These are phyloP conservation scores for Noctua fimbriata DNA, from an alignment of 2,888 invertebrate genomes.

Conservation along the genomic window DNA sequence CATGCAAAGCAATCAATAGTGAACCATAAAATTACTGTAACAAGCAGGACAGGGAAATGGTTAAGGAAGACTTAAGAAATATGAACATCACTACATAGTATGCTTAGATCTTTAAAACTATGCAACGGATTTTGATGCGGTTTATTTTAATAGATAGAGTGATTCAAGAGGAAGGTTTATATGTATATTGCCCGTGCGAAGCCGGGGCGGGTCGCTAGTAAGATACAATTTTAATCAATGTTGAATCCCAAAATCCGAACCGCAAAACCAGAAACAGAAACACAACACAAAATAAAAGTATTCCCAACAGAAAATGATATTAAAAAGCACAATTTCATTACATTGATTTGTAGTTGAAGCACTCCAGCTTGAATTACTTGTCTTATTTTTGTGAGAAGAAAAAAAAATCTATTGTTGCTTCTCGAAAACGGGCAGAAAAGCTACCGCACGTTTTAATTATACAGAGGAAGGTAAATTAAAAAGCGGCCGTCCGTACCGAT, in stretches of 20 bases:
- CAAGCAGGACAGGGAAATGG: background rate
- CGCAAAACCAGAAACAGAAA: background rate
- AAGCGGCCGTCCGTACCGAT: slow-evolving; percentile 84
- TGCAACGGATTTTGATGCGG: too few relatives aligned
- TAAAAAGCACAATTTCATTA: slow-evolving; percentile 54
- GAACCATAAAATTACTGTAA: background rate
- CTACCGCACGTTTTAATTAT: slow-evolving; percentile 86
- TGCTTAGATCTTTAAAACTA: too few relatives aligned
- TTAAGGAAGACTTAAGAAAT: background rate
- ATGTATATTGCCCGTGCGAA: too few relatives aligned
- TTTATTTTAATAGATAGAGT: too few relatives aligned
- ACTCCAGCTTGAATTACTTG: slow-evolving; percentile 54
- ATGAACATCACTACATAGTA: too few relatives aligned
- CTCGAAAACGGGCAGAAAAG: slow-evolving; percentile 77
- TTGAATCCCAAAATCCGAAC: background rate
- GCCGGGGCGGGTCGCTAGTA: too few relatives aligned
- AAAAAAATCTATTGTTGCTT: slow-evolving; percentile 79
- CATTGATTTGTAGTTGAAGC: slow-evolving; percentile 61
- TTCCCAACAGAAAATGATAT: slow-evolving; percentile 44
- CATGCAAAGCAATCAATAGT: background rate
- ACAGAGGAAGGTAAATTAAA: slow-evolving; percentile 88
- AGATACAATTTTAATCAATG: background rate
- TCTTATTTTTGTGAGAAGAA: slow-evolving; percentile 66
- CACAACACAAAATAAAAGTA: background rate
- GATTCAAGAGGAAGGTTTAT: too few relatives aligned